Evolutionary conservation across 1,140 invertebrate species (phyloP).

Genomic region (Sinella curviseta): DNA sequence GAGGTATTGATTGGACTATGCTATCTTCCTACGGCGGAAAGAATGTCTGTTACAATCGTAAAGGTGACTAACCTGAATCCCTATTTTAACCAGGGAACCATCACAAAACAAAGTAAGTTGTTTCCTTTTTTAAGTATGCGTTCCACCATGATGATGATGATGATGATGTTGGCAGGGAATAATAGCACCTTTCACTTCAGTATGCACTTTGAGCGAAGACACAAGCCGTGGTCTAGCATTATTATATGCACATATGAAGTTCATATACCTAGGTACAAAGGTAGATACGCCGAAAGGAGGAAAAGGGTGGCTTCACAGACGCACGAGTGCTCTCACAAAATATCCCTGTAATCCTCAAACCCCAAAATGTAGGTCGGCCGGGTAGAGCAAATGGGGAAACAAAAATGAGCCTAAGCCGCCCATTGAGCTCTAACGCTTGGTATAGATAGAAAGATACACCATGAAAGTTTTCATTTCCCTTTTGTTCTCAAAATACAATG

Average conservation of each 20-base stretch:
- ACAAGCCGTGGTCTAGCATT: too few species aligned
- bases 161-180: neutral
- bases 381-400: neutral
- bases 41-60: slow-evolving; percentile 48
- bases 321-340: neutral
- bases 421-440: too few species aligned
- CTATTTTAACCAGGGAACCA: slow-evolving; percentile 47
- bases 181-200: slow-evolving; percentile 15
- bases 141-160: neutral
- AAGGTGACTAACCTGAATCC: slow-evolving; percentile 49
- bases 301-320: too few species aligned
- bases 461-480: too few species aligned
- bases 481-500: too few species aligned
- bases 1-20: slow-evolving; percentile 48
- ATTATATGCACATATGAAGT: too few species aligned
- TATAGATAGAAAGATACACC: too few species aligned
- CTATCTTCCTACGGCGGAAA: slow-evolving; percentile 47
- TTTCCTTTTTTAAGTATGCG: neutral
- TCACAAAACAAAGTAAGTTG: slow-evolving; percentile 49
- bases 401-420: neutral
- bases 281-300: too few species aligned
- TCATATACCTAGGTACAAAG: too few species aligned
- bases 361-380: neutral
- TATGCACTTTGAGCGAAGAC: too few species aligned
- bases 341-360: neutral